A percentile compares a stretch with the other conserved stretches of the same genome.
Evolutionary conservation across 64 coral and sea anemone species (phyloP).

Genomic region (Exaiptasia diaphana): DNA sequence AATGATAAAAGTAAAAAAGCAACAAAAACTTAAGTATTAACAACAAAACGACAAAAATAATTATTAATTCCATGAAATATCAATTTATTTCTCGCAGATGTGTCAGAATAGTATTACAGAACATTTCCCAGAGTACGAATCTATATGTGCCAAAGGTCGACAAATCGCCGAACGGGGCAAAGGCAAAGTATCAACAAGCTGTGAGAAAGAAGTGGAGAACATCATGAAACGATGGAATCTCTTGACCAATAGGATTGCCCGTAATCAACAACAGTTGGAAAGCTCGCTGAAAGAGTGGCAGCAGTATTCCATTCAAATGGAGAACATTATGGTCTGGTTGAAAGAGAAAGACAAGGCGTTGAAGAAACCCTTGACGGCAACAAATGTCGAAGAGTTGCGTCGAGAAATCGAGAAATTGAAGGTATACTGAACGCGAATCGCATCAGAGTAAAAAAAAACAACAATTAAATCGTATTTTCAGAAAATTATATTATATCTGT

Average conservation of each 20-base stretch:
- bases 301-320: conserved; percentile 85
- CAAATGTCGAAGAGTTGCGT: conserved; percentile 60
- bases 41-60: too few relatives aligned
- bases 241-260: conserved; percentile 57
- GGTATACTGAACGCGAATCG: too few relatives aligned
- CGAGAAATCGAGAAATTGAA: conserved; percentile 68
- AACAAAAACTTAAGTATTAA: too few relatives aligned
- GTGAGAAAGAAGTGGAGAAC: conserved; percentile 39
- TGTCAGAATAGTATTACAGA: conserved; percentile 73
- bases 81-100: conserved; percentile 52
- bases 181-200: conserved; percentile 26
- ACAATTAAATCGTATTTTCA: too few relatives aligned
- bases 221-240: conserved; percentile 59
- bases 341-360: conserved; percentile 82
- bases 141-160: conserved; percentile 51
- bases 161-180: conserved; percentile 23
- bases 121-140: conserved; percentile 59
- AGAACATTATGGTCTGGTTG: conserved; percentile 95
- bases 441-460: too few relatives aligned
- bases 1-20: too few relatives aligned
- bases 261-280: conserved; percentile 86
- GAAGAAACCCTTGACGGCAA: conserved; percentile 45
- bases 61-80: too few relatives aligned
- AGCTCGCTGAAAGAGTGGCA: conserved; percentile 88
- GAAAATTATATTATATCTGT: too few relatives aligned